A percentile compares a stretch with the other conserved stretches of the same genome.
Evolutionary conservation across 2,113 vertebrate species (phyloP).

Genomic region (Formicarius rufipectus): DNA sequence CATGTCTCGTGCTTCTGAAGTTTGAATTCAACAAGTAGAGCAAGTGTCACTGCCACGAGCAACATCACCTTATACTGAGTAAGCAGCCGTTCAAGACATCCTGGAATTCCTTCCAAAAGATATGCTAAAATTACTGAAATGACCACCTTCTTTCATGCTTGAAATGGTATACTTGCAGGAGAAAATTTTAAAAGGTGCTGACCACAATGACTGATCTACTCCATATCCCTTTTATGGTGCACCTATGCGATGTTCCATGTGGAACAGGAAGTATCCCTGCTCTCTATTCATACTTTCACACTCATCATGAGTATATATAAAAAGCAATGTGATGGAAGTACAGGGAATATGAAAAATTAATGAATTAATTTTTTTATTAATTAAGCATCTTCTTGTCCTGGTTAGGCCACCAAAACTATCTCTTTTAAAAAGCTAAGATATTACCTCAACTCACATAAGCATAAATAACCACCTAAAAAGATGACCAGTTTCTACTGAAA

Average conservation of each 20-base stretch:
- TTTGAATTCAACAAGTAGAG: not conserved
- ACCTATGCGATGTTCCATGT: not conserved
- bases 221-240: not conserved
- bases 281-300: not conserved
- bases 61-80: not conserved
- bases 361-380: too few relatives aligned
- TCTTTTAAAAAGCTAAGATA: not conserved
- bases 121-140: not conserved
- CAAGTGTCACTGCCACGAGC: not conserved
- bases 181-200: not conserved
- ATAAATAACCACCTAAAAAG: not conserved
- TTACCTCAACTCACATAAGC: not conserved
- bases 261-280: not conserved
- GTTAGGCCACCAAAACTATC: not conserved
- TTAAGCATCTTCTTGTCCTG: not conserved
- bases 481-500: not conserved
- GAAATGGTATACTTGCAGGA: not conserved
- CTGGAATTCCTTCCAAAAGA: not conserved
- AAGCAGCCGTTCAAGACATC: not conserved
- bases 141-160: not conserved
- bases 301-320: not conserved
- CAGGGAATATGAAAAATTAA: not conserved
- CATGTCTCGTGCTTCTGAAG: not conserved
- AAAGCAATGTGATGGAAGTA: not conserved
- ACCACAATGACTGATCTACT: not conserved